Conservation (phyloP, 1,140 invertebrate species). For the Metaphire vulgaris region DNA sequence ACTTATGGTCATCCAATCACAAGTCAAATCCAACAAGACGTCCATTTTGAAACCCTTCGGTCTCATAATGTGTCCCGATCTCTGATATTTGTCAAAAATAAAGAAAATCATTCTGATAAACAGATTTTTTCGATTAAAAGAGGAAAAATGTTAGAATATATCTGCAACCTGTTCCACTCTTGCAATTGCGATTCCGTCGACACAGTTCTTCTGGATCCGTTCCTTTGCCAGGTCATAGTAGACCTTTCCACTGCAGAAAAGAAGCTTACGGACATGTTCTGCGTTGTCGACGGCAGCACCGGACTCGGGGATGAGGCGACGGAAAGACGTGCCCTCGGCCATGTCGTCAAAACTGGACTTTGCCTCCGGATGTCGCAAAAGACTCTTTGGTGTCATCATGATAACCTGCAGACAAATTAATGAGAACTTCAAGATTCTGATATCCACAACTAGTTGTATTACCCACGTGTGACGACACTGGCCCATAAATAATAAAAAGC, state of each 20-base stretch:
- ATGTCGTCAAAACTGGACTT: conserved; percentile 71
- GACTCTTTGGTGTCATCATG: conserved; percentile 76
- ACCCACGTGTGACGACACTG: too few relatives aligned
- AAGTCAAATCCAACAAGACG: too few relatives aligned
- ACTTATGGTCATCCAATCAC: too few relatives aligned
- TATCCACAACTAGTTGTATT: too few relatives aligned
- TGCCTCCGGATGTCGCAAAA: conserved; percentile 70
- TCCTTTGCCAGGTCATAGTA: conserved; percentile 78
- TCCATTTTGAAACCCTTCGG: too few relatives aligned
- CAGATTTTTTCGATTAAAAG: too few relatives aligned
- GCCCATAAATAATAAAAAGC: too few relatives aligned
- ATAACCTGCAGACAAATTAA: conserved; percentile 60
- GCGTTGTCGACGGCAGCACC: conserved; percentile 59
- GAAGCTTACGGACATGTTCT: conserved; percentile 56
- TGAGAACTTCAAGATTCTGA: too few relatives aligned
- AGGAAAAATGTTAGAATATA: too few relatives aligned
- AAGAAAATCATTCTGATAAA: too few relatives aligned
- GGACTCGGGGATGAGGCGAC: conserved; percentile 70
- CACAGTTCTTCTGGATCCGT: conserved; percentile 56
- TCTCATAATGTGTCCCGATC: too few relatives aligned
- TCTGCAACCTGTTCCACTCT: conserved; percentile 5
- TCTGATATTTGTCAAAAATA: too few relatives aligned
- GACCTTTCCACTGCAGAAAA: conserved; percentile 80
- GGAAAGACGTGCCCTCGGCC: conserved; percentile 59
- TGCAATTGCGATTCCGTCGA: neutral